Percentiles rank a stretch among this genome's conserved stretches.
Evolutionary conservation across 2,797 vertebrate species (phyloP).

Genomic region (Rhinogobio ventralis): DNA sequence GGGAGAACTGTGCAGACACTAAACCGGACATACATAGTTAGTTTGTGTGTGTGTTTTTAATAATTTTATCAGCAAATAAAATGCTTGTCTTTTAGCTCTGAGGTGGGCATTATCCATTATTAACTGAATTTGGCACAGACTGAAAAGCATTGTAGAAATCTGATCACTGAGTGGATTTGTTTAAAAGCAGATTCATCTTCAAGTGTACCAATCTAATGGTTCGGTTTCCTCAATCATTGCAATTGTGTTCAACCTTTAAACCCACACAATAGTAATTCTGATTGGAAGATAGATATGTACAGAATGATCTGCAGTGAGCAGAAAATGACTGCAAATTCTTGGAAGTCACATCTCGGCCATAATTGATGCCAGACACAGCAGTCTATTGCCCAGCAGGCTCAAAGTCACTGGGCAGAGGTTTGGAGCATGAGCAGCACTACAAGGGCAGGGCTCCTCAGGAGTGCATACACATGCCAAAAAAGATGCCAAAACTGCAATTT

Average conservation of each 20-base stretch:
- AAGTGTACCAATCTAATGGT: not conserved
- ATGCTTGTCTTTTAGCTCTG: conserved; percentile 50
- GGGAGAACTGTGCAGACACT: conserved; percentile 75
- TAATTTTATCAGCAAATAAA: conserved; percentile 54
- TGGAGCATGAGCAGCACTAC: conserved; percentile 39
- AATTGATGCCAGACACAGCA: conserved; percentile 48
- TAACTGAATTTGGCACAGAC: conserved; percentile 36
- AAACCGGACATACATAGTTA: conserved; percentile 43
- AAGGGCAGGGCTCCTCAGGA: conserved; percentile 54
- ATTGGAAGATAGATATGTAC: not conserved
- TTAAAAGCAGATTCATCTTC: conserved; percentile 41
- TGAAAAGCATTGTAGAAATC: conserved; percentile 12
- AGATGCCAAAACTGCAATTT: conserved; percentile 51
- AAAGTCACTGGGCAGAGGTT: conserved; percentile 62
- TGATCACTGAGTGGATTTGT: conserved; percentile 29
- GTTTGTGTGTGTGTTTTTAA: conserved; percentile 38
- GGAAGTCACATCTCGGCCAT: conserved; percentile 54
- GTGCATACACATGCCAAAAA: conserved; percentile 47
- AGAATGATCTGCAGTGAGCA: conserved; percentile 12
- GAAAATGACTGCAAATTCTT: conserved; percentile 34
- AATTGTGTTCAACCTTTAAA: not conserved
- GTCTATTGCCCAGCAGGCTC: conserved; percentile 52
- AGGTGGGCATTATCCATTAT: conserved; percentile 46
- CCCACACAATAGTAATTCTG: not conserved
- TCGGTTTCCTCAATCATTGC: conserved; percentile 18